Base-by-base conservation (phyloP, 1,140 invertebrate genomes). In the Drosophila bipectinata region DNA sequence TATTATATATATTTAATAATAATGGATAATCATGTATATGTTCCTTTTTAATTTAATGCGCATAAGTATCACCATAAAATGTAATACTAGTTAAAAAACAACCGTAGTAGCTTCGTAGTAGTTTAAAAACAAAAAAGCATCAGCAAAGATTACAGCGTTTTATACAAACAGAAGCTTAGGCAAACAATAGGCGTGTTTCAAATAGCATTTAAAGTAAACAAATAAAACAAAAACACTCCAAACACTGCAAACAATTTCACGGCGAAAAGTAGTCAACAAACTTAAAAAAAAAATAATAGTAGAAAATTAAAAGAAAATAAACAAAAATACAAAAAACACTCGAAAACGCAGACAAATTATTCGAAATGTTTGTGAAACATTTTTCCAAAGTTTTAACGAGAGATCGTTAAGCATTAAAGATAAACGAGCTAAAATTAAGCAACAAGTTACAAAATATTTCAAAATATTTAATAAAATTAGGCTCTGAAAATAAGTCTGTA, bases 41-140 rank as follows among this genome's bases (percentile, higher is more conserved):
- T 90, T 90, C 88, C 88, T 90, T 90, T 90, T 90, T 81, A 90
- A 77, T 89, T 90, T 90, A 88, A 90, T 76, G 74, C 68, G 77
- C 76, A 87, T 82, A 78, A 75, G 79, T 85, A 82, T 88, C 71
- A 76, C 61, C 39, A 41, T 56, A 32, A 72, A 74, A 67, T 52
- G 57, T 78, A 81, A 60, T 87, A 82, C 84, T 60, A 60, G 71
- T 78, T 80, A 78, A 76, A 78, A 10, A 32, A 32, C 9, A 32
- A 37, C 10, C 34, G 79, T 88, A 87, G 83, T 79, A 79, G 83
- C 83, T 87, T 87, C 61, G 64, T 83, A 88, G 83, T 83, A 76
- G 79, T 59, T 71, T 63, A 80, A 60, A 21, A 21, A 30, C 67
- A 61, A 21, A 30, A 72, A 61, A 61, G 37, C 21, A 58, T 63